Evolutionary conservation across 2,113 vertebrate species (phyloP).

Genomic region (Rhinopomastus cyanomelas): DNA sequence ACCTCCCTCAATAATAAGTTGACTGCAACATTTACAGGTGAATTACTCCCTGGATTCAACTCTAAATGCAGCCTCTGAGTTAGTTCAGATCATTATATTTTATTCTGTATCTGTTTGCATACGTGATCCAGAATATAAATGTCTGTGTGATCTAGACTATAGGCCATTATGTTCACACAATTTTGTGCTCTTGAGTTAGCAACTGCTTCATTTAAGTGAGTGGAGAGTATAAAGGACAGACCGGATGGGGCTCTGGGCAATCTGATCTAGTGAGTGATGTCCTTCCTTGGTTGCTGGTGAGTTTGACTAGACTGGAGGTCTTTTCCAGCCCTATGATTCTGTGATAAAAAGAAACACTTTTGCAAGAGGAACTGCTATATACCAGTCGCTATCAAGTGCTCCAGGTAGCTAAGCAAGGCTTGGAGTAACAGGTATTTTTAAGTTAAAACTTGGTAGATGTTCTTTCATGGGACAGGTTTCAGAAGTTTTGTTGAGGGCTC

Average conservation of each 20-base stretch:
- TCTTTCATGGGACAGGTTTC: neutral
- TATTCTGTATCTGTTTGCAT: neutral
- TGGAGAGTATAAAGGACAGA: neutral
- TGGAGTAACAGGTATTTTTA: neutral
- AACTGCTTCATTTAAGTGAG: neutral
- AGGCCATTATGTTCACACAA: neutral
- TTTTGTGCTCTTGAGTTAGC: neutral
- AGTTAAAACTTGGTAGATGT: neutral
- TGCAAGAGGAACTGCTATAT: neutral
- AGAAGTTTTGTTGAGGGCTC: neutral
- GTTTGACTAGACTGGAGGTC: too few species aligned
- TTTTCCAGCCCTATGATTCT: too few species aligned
- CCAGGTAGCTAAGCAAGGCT: neutral
- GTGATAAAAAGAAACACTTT: neutral
- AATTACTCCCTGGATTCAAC: neutral
- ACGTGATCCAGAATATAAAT: neutral
- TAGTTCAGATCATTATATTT: neutral
- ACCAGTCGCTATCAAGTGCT: neutral
- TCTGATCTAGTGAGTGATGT: too few species aligned
- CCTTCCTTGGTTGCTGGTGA: too few species aligned
- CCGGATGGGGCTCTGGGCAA: too few species aligned
- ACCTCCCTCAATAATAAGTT: neutral
- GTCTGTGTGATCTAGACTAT: neutral
- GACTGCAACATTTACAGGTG: neutral
- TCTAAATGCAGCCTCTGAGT: neutral